Base-by-base conservation (phyloP, 1,140 invertebrate genomes). In the Pogonomyrmex barbatus region DNA sequence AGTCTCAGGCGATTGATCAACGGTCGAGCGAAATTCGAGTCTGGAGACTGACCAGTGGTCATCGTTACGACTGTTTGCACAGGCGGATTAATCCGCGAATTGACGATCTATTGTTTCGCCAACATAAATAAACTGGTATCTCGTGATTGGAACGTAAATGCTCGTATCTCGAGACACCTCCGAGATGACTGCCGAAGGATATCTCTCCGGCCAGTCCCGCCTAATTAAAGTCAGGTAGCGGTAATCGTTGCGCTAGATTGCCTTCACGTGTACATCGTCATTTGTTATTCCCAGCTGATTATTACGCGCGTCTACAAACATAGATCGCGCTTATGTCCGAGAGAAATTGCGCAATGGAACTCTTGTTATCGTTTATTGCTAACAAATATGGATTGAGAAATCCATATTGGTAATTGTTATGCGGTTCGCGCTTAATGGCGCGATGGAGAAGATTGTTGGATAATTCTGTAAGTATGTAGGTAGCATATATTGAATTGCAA, bases 101-200 rank as follows among this genome's bases (percentile, higher is more conserved):
- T 88, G 83, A 88, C 87, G 78, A 63, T 70, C 52, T 50, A 63
- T 88, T 78, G 65, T 87, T 75, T 62, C 67, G 17, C 58, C 30
- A 60, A 12, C 24, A 17, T 42, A 56, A 24, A 50, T 63, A 2
- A 50, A 17, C 39, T 50, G 36, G 30, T 68, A 60, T 88, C 86
- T 71, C 86, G 87, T 70, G 77, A 62, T 81, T 56, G 33, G 33
- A 24, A 87, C 63, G 87, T 84, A 88, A 88, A 87, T 45, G 56
- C 30, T 76, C 70, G 71, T 67, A 75, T 87, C 56, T 33, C 77
- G 85, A 70, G 77, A 79, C 77, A 67, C 36, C 77, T 79, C 9
- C 50, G 65, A 81, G 65, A 71, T 65, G 65, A 81, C 4, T 65
- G 67, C 47, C 65, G 78, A 81, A 71, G 65, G 65, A 81, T 81